A percentile compares a stretch with the other conserved stretches of the same genome.
Evolutionary conservation across 92 coral and sea anemone species (phyloP).

Genomic region (Desmophyllum pertusum): DNA sequence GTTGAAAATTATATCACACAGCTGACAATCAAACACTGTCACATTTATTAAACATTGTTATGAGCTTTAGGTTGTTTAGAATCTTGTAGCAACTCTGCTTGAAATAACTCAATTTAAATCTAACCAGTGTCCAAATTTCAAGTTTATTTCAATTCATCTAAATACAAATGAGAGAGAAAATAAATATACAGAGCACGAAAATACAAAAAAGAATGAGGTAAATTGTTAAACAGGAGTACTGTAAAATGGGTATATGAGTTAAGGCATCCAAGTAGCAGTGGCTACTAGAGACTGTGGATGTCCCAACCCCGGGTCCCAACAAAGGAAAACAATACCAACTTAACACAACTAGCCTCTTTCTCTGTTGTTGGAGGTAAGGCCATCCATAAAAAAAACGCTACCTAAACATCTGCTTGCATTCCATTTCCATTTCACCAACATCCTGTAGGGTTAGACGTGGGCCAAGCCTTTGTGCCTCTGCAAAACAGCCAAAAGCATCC

Average conservation of each 20-base stretch:
- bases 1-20: background rate
- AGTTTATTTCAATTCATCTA: no score
- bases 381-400: no score
- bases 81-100: no score
- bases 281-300: no score
- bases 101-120: no score
- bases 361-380: no score
- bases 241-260: background rate
- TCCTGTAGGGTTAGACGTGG: constrained; percentile 33
- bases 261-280: background rate
- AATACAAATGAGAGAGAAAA: no score
- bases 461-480: constrained; percentile 32
- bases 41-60: no score
- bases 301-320: background rate
- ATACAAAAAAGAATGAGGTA: background rate
- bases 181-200: background rate
- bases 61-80: no score
- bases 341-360: background rate
- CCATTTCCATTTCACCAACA: constrained; percentile 18
- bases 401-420: constrained; percentile 31
- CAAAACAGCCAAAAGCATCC: constrained; percentile 18
- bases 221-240: background rate
- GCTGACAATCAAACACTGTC: no score
- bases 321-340: background rate
- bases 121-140: no score